phyloP scores from a whole-genome alignment of 2,113 vertebrate species.

The Cavia porcellus region DNA sequence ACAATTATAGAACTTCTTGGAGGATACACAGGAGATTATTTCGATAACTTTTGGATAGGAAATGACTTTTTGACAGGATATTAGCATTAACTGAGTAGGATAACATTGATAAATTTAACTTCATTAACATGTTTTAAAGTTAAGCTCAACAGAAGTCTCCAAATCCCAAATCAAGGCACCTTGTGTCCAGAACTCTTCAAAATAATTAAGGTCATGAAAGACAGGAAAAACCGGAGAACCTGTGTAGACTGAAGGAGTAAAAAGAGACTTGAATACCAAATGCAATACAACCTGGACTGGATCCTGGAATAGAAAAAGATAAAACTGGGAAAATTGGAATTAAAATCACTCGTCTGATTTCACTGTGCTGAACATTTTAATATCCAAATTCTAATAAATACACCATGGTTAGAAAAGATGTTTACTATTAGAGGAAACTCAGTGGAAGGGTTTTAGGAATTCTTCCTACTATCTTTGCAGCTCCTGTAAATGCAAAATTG shows the following conservation, averaged over 20 bases:
- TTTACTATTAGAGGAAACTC: background rate
- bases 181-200: background rate
- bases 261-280: background rate
- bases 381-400: background rate
- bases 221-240: background rate
- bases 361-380: background rate
- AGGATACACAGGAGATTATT: background rate
- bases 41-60: background rate
- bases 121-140: background rate
- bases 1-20: background rate
- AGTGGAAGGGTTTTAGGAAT: background rate
- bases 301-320: background rate
- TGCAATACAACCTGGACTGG: background rate
- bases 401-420: background rate
- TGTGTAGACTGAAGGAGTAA: background rate
- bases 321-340: background rate
- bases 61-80: background rate
- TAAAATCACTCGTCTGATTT: background rate
- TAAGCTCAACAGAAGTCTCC: background rate
- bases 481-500: constrained; percentile 61
- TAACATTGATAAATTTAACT: background rate
- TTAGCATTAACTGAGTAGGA: background rate
- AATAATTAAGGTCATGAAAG: background rate
- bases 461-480: constrained; percentile 36
- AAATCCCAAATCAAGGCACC: background rate